Conservation (phyloP, 2,888 invertebrate species). For the Platynereis dumerilii region DNA sequence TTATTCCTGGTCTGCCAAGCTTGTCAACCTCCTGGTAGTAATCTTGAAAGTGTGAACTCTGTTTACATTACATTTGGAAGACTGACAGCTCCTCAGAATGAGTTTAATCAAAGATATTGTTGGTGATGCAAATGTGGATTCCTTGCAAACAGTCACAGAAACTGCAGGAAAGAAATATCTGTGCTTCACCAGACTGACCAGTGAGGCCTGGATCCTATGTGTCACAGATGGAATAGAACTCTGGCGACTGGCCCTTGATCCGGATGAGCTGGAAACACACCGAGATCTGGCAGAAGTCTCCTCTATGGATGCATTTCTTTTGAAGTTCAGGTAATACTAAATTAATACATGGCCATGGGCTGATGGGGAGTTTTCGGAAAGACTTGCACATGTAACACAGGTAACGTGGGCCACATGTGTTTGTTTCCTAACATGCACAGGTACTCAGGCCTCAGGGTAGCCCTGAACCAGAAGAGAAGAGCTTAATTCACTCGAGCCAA, state of each 20-base stretch:
- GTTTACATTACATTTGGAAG: too few relatives aligned
- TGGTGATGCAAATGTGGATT: constrained; percentile 37
- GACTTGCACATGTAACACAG: too few relatives aligned
- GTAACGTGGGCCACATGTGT: too few relatives aligned
- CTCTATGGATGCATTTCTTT: constrained; percentile 44
- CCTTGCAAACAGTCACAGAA: constrained; percentile 41
- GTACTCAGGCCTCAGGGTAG: too few relatives aligned
- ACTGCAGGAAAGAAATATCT: constrained; percentile 45
- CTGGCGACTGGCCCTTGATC: constrained; percentile 49
- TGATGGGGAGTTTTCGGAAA: too few relatives aligned
- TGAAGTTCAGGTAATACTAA: constrained; percentile 48
- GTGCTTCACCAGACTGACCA: constrained; percentile 45
- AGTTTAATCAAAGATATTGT: constrained; percentile 12
- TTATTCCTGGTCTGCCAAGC: too few relatives aligned
- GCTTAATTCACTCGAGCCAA: too few relatives aligned
- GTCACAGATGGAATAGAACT: constrained; percentile 51
- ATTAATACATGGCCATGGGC: neutral
- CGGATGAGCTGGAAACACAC: constrained; percentile 47
- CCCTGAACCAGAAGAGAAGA: too few relatives aligned
- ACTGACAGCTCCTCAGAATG: too few relatives aligned
- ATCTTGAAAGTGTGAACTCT: too few relatives aligned
- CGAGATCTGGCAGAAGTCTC: constrained; percentile 45
- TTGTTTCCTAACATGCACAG: too few relatives aligned
- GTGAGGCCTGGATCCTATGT: constrained; percentile 41
- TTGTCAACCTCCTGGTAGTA: too few relatives aligned